Conservation (phyloP, 2,113 vertebrate species). For the Choloepus hoffmanni region DNA sequence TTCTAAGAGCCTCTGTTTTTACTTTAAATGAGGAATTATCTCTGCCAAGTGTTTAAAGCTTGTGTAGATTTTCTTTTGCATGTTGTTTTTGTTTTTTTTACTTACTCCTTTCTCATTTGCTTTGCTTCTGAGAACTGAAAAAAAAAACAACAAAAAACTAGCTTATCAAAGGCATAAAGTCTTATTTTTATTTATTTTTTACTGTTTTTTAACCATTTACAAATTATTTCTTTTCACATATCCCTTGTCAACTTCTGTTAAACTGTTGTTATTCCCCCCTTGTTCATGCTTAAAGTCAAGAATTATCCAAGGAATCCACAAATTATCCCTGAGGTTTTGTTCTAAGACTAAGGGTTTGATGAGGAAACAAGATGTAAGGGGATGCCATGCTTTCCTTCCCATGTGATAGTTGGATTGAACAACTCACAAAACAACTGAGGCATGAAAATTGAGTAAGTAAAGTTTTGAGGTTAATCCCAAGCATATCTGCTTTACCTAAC, state of each 20-base stretch:
- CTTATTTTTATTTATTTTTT: not conserved
- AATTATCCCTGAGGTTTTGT: not conserved
- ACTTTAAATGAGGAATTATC: not conserved
- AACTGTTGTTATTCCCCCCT: not conserved
- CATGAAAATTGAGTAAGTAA: not conserved
- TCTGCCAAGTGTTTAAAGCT: not conserved
- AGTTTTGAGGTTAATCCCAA: not conserved
- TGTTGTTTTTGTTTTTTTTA: not conserved
- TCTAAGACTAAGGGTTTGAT: not conserved
- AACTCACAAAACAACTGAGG: not conserved
- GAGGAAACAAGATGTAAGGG: not conserved
- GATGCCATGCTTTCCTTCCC: not conserved
- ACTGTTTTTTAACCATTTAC: not conserved
- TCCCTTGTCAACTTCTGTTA: not conserved
- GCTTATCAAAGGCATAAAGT: not conserved
- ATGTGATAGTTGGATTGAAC: not conserved
- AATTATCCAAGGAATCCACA: not conserved
- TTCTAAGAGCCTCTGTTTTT: not conserved
- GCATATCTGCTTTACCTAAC: not conserved
- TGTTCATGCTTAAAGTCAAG: not conserved
- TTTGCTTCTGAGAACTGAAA: not conserved
- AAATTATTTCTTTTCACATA: not conserved
- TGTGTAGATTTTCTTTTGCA: not conserved
- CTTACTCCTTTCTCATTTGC: not conserved
- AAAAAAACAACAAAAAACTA: not conserved